Evolutionary conservation across 2,113 vertebrate genomes (phyloP), one percentile per base, ranked within the genome.

Genomic region (Tachycineta bicolor): DNA sequence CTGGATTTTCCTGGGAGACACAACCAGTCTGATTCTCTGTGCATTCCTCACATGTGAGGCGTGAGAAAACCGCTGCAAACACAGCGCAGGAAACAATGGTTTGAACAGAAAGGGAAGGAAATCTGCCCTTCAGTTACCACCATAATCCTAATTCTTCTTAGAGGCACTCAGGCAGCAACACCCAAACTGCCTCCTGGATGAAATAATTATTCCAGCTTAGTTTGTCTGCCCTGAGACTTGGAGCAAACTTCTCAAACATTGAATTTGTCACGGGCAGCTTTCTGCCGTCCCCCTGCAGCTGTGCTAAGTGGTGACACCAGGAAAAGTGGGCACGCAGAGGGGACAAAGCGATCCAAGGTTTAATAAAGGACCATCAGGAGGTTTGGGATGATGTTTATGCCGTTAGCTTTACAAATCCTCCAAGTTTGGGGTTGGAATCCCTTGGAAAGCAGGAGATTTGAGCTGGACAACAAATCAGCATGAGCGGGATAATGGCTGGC

Each of bases 111-210:
- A 94, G 83, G 20, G 70, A 95, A 97, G 96, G 74, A 97, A 96
- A 97, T 94, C 83, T 96, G 95, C 96, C 94, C 94, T 85, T 88
- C 33, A 58, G 96, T 91, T 87, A 53, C 92, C 83, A 93, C 60
- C 75, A 94, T 98, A 98, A 98, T 98, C 98, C 97, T 97, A 97
- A 97, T 97, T 97, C 97, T 91, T 98, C 97, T 97, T 86, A 96
- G 92, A 87, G 68, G 95, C 97, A 97, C 94, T 95, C 94, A 89
- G 75, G 98, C 97, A 97, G 97, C 96, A 98, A 96, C 33, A 37
- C 94, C 96, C 97, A 96, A 97, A 97, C 67, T 96, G 96, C 83
- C 96, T 90, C 92, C 58, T 81, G 96, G 86, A 97, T 96, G 98
- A 98, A 82, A 89, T 97, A 97, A 98, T 98, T 97, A 98, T 96